Conservation (phyloP, 2,797 vertebrate genomes). For the Anableps anableps region DNA sequence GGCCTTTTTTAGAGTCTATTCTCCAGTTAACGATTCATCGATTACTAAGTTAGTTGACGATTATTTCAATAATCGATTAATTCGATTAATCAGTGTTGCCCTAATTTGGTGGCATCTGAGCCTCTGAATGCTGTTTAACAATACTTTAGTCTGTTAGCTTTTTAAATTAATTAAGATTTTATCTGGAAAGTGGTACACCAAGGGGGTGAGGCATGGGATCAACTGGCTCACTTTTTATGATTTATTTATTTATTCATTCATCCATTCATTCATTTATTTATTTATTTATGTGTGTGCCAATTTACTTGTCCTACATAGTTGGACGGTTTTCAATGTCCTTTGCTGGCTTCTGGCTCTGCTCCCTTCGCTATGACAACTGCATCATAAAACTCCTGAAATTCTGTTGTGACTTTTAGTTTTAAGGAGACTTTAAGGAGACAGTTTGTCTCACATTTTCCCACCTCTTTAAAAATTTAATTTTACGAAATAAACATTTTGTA, state of each 20-base stretch:
- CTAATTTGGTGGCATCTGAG: background rate
- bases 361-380: background rate
- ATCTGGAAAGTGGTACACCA: background rate
- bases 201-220: background rate
- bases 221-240: background rate
- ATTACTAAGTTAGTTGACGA: too few relatives aligned
- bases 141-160: background rate
- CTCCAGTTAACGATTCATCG: too few relatives aligned
- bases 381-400: background rate
- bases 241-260: background rate
- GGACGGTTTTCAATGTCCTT: background rate
- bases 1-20: too few relatives aligned
- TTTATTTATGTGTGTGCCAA: background rate
- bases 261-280: too few relatives aligned
- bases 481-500: too few relatives aligned
- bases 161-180: background rate
- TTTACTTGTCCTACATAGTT: background rate
- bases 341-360: background rate
- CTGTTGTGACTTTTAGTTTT: too few relatives aligned
- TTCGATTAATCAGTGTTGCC: too few relatives aligned
- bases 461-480: too few relatives aligned
- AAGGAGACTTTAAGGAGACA: too few relatives aligned
- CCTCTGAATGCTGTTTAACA: background rate
- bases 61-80: too few relatives aligned
- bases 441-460: too few relatives aligned